Conservation (phyloP, 2,888 invertebrate species). For the Taphrorychus bicolor region DNA sequence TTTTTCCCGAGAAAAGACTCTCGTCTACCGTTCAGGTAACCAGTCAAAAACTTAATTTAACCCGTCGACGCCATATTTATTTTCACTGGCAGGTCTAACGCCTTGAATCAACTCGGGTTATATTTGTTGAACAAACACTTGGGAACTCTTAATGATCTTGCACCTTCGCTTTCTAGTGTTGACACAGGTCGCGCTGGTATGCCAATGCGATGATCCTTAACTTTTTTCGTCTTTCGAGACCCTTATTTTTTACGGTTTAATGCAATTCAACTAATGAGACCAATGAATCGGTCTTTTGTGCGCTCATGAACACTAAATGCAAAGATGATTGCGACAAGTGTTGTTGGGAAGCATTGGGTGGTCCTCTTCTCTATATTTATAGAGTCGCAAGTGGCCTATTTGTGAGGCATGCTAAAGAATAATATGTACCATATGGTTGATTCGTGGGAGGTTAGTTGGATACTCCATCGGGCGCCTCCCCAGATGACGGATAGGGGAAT, state of each 20-base stretch:
- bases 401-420: too few relatives aligned
- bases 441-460: too few relatives aligned
- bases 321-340: background rate
- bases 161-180: slow-evolving; percentile 36
- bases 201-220: slow-evolving; percentile 11
- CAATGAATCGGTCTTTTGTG: background rate
- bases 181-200: slow-evolving; percentile 17
- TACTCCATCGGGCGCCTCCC: too few relatives aligned
- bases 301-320: background rate
- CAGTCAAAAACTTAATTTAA: background rate
- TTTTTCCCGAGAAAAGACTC: slow-evolving; percentile 73
- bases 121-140: slow-evolving; percentile 37
- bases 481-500: too few relatives aligned
- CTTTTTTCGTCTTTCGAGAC: background rate
- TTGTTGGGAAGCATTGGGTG: background rate
- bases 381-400: too few relatives aligned
- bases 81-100: slow-evolving; percentile 32
- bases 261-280: background rate
- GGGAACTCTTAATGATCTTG: slow-evolving; percentile 30
- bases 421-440: too few relatives aligned
- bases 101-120: slow-evolving; percentile 22
- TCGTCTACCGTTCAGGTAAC: slow-evolving; percentile 86
- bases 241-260: background rate
- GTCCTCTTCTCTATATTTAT: too few relatives aligned
- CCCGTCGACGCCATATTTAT: slow-evolving; percentile 30